These are phyloP conservation scores for Neodiprion virginianus DNA, from an alignment of 1,140 invertebrate genomes.

Conservation along the genomic window DNA sequence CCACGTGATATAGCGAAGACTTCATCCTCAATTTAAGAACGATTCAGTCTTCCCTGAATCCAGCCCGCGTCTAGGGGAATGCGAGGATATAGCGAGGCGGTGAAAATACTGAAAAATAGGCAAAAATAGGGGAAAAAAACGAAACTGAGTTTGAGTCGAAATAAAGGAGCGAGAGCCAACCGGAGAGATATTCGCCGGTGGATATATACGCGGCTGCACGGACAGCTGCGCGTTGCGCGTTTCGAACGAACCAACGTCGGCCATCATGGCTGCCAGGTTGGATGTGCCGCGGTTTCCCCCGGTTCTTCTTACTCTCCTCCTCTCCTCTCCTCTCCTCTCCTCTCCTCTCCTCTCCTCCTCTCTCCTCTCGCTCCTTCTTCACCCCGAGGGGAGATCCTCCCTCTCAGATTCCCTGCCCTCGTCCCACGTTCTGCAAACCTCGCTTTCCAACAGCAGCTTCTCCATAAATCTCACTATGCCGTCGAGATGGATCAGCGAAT, in stretches of 20 bases:
- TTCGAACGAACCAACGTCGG: not conserved
- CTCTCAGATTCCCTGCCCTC: too few relatives aligned
- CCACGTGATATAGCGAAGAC: too few relatives aligned
- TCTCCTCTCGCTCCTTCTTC: not conserved
- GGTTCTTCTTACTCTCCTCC: not conserved
- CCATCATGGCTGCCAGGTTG: constrained; percentile 4
- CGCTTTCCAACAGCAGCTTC: constrained; percentile 39
- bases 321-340: not conserved
- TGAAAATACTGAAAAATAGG: not conserved
- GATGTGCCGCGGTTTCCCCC: constrained; percentile 3
- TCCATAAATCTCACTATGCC: constrained; percentile 62
- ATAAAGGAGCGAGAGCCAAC: not conserved
- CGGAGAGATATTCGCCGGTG: not conserved
- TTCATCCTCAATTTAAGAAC: too few relatives aligned
- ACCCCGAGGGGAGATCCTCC: too few relatives aligned
- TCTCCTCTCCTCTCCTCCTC: not conserved
- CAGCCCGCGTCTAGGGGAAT: too few relatives aligned
- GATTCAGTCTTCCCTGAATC: too few relatives aligned
- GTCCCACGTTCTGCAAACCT: not conserved
- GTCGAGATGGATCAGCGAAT: constrained; percentile 56
- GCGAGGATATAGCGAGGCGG: too few relatives aligned
- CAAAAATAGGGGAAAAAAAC: not conserved
- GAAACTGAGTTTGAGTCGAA: not conserved
- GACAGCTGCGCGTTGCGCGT: constrained; percentile 1
- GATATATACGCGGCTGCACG: not conserved